Base-by-base conservation (phyloP, 2,888 invertebrate species). In the Nemotelus pantherinus region DNA sequence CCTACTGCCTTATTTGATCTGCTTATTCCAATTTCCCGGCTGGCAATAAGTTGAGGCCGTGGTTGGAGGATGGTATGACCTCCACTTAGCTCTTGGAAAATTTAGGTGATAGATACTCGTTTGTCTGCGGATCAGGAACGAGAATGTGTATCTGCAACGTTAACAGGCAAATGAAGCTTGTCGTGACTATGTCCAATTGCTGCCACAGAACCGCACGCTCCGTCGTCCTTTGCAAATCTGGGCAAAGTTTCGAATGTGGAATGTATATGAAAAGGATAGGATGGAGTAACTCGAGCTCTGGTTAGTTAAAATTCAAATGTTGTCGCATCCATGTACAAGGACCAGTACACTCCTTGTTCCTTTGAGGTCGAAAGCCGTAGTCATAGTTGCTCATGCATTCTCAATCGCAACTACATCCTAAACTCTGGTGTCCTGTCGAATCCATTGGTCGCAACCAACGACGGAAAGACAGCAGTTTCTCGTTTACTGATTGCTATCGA, bases 401-500 rank as follows among this genome's bases (percentile, higher is more conserved):
- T 45, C 10, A 50, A 68, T 6, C 48, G 67, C 9, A 53, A 50
- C 53, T 43, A 71, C 55, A 43, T 53, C 57, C 3, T 39, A 9
- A 4, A 71, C 43, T 43, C 43, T 53, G n/a, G 44, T 57, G 10
- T n/a, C 63, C 48, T 60, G 5, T 48, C 4, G 25, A 25, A 48
- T 6, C 6, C 41, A 41, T 5, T 5, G n/a, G 41, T 3, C 10
- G 10, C 25, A 47, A 47, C 9, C 25, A 39, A 60, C 45, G 72
- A 57, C 41, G n/a, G 71, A 2, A 50, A 41, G 10, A 67, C n/a
- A 41, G 39, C 47, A 48, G 41, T 44, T 39, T 48, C 4, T 44
- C 39, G 45, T 25, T 9, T 45, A 55, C 64, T 57, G 70, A 78
- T 76, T 76, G 76, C 64, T 71, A 76, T 76, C 71, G 78, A 76